Evolutionary conservation across 2,797 vertebrate species (phyloP).

Genomic region (Rhinatrema bivittatum): DNA sequence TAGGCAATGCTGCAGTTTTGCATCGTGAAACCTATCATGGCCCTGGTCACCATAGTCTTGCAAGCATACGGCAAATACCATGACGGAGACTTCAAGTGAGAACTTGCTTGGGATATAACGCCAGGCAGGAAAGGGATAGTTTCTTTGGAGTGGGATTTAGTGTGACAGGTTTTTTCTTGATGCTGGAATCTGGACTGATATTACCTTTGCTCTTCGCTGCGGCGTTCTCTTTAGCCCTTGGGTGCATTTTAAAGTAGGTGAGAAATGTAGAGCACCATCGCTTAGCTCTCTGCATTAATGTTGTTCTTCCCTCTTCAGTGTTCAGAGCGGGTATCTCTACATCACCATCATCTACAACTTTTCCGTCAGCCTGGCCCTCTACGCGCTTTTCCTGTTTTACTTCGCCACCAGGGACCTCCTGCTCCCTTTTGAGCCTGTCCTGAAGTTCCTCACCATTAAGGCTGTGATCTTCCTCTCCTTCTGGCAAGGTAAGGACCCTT

Average conservation of each 20-base stretch:
- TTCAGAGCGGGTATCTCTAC: constrained; percentile 87
- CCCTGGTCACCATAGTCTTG: constrained; percentile 82
- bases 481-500: constrained; percentile 85
- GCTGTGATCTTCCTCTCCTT: constrained; percentile 95
- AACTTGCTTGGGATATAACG: background rate
- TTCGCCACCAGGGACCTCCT: constrained; percentile 87
- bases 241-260: no score
- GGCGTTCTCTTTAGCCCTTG: no score
- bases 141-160: background rate
- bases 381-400: constrained; percentile 90
- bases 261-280: no score
- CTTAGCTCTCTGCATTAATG: no score
- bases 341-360: constrained; percentile 91
- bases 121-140: background rate
- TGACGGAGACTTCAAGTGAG: constrained; percentile 95
- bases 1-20: constrained; percentile 97
- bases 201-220: no score
- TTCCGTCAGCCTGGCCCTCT: constrained; percentile 89
- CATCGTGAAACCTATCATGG: constrained; percentile 92
- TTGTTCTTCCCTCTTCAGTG: constrained; percentile 40
- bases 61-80: constrained; percentile 91
- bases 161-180: no score
- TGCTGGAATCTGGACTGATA: no score
- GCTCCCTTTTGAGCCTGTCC: constrained; percentile 77
- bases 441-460: constrained; percentile 96